Percentiles rank a stretch among this genome's conserved stretches.
Conservation (phyloP, 1,140 invertebrate genomes). For the Planococcus citri region DNA sequence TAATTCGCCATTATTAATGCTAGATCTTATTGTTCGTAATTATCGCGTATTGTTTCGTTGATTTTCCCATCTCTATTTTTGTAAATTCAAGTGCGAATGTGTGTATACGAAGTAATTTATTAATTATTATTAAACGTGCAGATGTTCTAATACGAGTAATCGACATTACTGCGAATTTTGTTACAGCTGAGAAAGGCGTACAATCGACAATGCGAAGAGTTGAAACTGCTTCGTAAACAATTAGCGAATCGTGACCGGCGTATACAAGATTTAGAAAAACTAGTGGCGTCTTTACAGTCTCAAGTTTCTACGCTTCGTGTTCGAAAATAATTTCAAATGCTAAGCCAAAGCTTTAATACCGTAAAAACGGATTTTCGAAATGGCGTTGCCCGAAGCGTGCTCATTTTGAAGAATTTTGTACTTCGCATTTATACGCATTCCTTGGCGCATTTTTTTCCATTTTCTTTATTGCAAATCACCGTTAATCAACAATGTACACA, state of each 20-base stretch:
- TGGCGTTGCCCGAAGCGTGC: background rate
- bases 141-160: slow-evolving; percentile 3
- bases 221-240: slow-evolving; percentile 57
- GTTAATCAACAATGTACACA: background rate
- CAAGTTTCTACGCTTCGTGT: slow-evolving; percentile 22
- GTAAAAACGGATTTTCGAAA: too few relatives aligned
- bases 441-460: background rate
- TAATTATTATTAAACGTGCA: background rate
- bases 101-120: too few relatives aligned
- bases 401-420: background rate
- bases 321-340: slow-evolving; percentile 6
- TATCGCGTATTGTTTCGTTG: too few relatives aligned
- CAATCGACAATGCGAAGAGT: slow-evolving; percentile 61
- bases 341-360: too few relatives aligned
- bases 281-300: slow-evolving; percentile 45
- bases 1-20: background rate
- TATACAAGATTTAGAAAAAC: slow-evolving; percentile 62
- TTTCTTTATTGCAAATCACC: background rate
- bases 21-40: too few relatives aligned
- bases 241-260: slow-evolving; percentile 58
- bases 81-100: too few relatives aligned
- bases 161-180: too few relatives aligned
- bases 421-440: background rate
- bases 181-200: slow-evolving; percentile 58
- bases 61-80: too few relatives aligned